Evolutionary conservation across 2,797 vertebrate species (phyloP), one percentile per base, ranked within the genome.

Genomic region (Myiothlypis chrysogaster): DNA sequence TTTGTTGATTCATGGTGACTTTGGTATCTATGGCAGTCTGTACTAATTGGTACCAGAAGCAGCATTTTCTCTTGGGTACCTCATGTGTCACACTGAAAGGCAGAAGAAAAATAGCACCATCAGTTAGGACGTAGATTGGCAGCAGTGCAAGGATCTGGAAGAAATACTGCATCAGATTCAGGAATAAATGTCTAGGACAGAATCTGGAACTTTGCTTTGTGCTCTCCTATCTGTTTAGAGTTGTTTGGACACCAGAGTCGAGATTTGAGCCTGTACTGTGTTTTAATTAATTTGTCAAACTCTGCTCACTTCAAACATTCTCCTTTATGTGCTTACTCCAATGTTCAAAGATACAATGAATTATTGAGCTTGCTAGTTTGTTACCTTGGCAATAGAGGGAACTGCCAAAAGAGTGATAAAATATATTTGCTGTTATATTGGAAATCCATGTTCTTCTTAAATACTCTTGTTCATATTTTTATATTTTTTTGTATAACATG

Each of bases 351-450:
- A 68, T 71, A 84, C 44, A 77, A 22, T 47, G 93, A 80, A 49
- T 87, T 85, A 56, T 89, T 75, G 18, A 75, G 66, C 69, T 32
- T 86, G 55, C 32, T 92, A 8, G 68, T 94, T 94, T 87, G 93
- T 97, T 97, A 76, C 96, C 94, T 65, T 96, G 95, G 87, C 87
- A 92, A 94, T 96, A 66, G 63, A 71, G 41, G 44, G 43, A 12
- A 43, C 90, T 95, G 91, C 92, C 90, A 93, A 65, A 80, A 83
- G 27, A 60, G 12, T 70, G 81, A 34, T 61, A 79, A 82, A 87
- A 71, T 50, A 0, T 30, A 87, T 75, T 84, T 87, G 28, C 71
- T 77, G 24, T 66, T 65, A 35, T n/a, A 35, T 1, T 91, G 79
- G 41, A 68, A 78, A 61, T 10, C 4, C 55, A 59, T 91, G 43